Conservation (phyloP, 2,113 vertebrate species). For the Talpa occidentalis region DNA sequence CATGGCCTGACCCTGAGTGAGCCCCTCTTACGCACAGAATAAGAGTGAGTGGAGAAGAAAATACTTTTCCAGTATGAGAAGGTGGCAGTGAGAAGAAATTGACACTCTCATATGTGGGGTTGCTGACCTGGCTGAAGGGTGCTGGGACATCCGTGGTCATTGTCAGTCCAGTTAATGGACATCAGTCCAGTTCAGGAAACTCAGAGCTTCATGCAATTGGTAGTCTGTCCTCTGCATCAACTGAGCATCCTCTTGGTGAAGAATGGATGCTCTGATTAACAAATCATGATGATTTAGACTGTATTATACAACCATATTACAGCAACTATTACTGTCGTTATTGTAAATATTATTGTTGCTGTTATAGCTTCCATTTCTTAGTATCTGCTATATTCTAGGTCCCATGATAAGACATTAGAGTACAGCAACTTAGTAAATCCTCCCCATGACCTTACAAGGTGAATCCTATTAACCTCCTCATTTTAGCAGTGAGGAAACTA, state of each 20-base stretch:
- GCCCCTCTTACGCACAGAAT: neutral
- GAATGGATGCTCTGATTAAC: neutral
- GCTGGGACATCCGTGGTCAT: neutral
- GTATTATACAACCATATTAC: neutral
- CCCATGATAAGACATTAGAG: neutral
- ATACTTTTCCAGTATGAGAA: neutral
- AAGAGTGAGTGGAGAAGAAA: neutral
- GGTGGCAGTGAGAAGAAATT: neutral
- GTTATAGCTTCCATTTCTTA: neutral
- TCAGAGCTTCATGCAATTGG: neutral
- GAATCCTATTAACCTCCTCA: neutral
- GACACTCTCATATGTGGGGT: neutral
- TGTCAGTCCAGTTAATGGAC: neutral
- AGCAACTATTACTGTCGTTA: neutral
- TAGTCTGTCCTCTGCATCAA: neutral
- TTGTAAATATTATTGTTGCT: neutral
- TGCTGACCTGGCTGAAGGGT: neutral
- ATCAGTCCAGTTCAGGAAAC: neutral
- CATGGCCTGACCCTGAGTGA: neutral
- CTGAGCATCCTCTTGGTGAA: neutral
- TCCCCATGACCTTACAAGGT: neutral
- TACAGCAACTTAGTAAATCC: neutral
- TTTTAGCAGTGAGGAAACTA: neutral
- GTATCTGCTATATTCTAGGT: neutral
- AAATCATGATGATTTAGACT: neutral